phyloP scores from a whole-genome alignment of 2,888 invertebrate species.

The Caenorhabditis sp. region DNA sequence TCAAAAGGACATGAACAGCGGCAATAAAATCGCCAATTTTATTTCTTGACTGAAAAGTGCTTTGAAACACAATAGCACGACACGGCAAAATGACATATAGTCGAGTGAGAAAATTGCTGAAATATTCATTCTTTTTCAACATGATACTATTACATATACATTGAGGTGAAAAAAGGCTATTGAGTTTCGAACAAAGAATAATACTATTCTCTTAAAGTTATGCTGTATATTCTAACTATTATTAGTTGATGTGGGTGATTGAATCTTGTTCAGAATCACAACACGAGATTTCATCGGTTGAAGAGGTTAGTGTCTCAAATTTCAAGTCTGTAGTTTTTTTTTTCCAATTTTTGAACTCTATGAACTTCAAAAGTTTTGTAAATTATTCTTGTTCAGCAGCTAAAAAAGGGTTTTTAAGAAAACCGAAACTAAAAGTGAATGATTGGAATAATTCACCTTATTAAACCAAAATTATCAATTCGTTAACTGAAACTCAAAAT shows the following conservation, averaged over 20 bases:
- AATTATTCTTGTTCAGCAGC: no score
- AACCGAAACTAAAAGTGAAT: no score
- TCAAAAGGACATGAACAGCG: no score
- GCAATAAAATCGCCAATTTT: no score
- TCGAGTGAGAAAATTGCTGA: background rate
- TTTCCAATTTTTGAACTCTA: no score
- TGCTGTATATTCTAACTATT: background rate
- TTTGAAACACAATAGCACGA: background rate
- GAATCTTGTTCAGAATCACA: constrained; percentile 45
- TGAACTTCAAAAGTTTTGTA: no score
- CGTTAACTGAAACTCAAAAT: no score
- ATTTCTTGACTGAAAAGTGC: background rate
- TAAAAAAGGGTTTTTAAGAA: no score
- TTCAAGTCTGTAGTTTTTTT: background rate
- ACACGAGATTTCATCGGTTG: constrained; percentile 32
- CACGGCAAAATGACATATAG: background rate
- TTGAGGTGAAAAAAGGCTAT: background rate
- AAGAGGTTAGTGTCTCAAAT: constrained; percentile 29
- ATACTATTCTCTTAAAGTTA: constrained; percentile 30
- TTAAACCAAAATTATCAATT: no score
- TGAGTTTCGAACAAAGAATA: background rate
- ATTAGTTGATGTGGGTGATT: constrained; percentile 33
- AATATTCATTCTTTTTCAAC: background rate
- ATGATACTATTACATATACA: background rate
- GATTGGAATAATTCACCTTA: no score